These are phyloP conservation scores for Lasioglossum calceatum DNA, from an alignment of 2,888 invertebrate genomes.

Conservation along the genomic window DNA sequence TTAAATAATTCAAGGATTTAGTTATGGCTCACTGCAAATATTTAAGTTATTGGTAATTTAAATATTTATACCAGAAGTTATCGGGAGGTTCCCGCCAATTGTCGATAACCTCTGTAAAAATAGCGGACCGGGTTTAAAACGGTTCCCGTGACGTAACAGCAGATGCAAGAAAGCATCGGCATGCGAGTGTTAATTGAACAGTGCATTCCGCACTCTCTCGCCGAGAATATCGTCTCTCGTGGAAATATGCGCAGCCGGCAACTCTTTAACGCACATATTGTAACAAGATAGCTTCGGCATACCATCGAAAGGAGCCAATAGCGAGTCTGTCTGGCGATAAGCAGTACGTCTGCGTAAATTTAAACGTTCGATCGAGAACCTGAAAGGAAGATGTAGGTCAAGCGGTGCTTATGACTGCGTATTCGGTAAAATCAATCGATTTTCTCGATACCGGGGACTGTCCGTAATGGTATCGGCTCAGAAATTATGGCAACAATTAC, in stretches of 20 bases:
- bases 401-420: conserved; percentile 8
- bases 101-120: neutral
- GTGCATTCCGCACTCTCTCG: conserved; percentile 8
- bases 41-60: neutral
- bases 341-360: conserved; percentile 39
- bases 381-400: conserved; percentile 47
- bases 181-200: conserved; percentile 9
- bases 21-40: neutral
- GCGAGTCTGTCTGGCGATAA: conserved; percentile 9
- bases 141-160: conserved; percentile 1
- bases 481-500: conserved; percentile 31
- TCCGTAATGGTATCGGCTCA: neutral
- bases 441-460: neutral
- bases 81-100: neutral
- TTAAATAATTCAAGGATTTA: neutral
- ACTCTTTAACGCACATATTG: conserved; percentile 24
- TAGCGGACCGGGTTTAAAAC: conserved; percentile 1
- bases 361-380: conserved; percentile 41
- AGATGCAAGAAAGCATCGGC: neutral
- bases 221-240: neutral
- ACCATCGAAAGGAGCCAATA: conserved; percentile 1
- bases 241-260: neutral
- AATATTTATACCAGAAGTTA: neutral
- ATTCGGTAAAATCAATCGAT: conserved; percentile 27
- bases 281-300: conserved; percentile 34